Conservation (phyloP, 2,888 invertebrate genomes). For the Ophraella communa region DNA sequence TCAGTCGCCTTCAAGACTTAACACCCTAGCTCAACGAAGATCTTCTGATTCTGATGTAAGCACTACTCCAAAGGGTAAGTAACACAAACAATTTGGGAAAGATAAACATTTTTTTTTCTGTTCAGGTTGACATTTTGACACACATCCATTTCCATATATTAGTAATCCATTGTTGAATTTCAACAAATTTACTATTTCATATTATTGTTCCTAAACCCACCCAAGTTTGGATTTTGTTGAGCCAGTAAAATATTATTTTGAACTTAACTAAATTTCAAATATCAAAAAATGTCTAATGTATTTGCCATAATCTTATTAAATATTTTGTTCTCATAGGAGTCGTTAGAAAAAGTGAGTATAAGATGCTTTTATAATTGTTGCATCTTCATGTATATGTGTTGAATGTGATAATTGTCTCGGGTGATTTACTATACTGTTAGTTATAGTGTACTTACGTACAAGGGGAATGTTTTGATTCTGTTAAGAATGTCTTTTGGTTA, state of each 20-base stretch:
- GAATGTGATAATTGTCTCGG: slow-evolving; percentile 27
- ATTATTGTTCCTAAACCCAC: no score
- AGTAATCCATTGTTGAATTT: no score
- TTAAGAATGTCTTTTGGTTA: slow-evolving; percentile 16
- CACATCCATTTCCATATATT: no score
- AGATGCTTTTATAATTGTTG: slow-evolving; percentile 44
- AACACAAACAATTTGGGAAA: background rate
- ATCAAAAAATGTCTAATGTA: background rate
- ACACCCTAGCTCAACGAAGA: slow-evolving; percentile 67
- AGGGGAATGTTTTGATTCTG: background rate
- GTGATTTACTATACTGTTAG: background rate
- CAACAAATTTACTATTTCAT: no score
- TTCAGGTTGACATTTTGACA: background rate
- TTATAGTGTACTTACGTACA: background rate
- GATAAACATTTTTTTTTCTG: background rate
- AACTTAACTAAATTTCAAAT: no score
- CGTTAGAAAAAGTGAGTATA: slow-evolving; percentile 66
- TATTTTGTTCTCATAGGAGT: slow-evolving; percentile 60
- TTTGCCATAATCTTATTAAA: slow-evolving; percentile 26
- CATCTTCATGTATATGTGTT: slow-evolving; percentile 40
- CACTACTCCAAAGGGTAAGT: slow-evolving; percentile 89
- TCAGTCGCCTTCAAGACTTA: slow-evolving; percentile 65
- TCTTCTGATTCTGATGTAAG: slow-evolving; percentile 94
- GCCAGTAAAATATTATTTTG: no score
- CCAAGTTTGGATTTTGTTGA: no score